phyloP scores from a whole-genome alignment of 1,140 invertebrate species.

The Globodera rostochiensis region DNA sequence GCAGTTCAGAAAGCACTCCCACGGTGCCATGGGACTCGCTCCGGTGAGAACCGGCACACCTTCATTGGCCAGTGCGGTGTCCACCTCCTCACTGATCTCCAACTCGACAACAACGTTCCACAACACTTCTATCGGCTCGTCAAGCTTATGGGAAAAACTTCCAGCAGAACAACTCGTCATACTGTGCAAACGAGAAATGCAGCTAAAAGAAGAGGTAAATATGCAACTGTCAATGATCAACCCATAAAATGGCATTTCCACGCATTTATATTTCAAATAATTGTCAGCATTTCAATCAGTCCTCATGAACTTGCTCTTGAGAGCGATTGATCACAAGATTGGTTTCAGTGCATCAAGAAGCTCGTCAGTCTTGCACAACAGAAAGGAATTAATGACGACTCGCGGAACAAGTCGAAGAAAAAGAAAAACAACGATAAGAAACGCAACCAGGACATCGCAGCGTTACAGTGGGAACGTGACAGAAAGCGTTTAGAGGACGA shows the following conservation, averaged over 20 bases:
- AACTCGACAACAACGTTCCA: slow-evolving; percentile 21
- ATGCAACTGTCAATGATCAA: not conserved
- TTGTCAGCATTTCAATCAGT: too few relatives aligned
- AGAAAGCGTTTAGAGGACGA: not conserved
- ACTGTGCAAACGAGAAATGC: slow-evolving; percentile 44
- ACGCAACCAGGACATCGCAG: slow-evolving; percentile 25
- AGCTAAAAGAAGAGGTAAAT: slow-evolving; percentile 43
- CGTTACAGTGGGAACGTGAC: slow-evolving; percentile 26
- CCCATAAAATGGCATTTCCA: too few relatives aligned
- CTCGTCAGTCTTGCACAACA: slow-evolving; percentile 28
- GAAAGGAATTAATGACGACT: slow-evolving; percentile 47
- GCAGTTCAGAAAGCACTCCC: slow-evolving; percentile 37
- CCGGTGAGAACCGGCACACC: not conserved
- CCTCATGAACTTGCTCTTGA: too few relatives aligned
- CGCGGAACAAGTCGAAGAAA: slow-evolving; percentile 23
- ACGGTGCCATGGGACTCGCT: slow-evolving; percentile 34
- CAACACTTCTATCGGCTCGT: slow-evolving; percentile 30
- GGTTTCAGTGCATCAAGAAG: slow-evolving; percentile 40
- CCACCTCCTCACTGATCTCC: slow-evolving; percentile 31
- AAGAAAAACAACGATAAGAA: slow-evolving; percentile 44
- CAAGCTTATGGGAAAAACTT: slow-evolving; percentile 34
- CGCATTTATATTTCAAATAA: too few relatives aligned
- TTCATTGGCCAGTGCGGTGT: slow-evolving; percentile 32
- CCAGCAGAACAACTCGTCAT: slow-evolving; percentile 47
- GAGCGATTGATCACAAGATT: slow-evolving; percentile 2